A percentile compares a stretch with the other conserved stretches of the same genome.
Evolutionary conservation across 2,888 invertebrate genomes (phyloP).

Genomic region (Nasonia oneida): DNA sequence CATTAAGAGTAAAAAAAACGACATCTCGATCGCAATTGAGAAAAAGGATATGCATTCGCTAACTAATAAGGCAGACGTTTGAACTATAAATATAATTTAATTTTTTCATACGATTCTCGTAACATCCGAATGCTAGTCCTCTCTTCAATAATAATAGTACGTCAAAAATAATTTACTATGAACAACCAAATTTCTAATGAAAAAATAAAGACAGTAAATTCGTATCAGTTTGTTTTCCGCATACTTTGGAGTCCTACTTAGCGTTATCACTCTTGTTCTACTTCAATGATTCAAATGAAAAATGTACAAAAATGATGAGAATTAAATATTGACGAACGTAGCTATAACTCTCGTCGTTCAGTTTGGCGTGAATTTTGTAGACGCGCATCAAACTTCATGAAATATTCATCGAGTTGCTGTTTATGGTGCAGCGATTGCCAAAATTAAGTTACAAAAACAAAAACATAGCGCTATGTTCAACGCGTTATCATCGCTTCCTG

Average conservation of each 20-base stretch:
- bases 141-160: conserved; percentile 16
- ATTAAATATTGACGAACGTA: neutral
- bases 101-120: conserved; percentile 8
- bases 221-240: neutral
- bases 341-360: neutral
- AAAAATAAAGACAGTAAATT: conserved; percentile 11
- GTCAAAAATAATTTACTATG: conserved; percentile 34
- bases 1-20: conserved; percentile 46
- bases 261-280: neutral
- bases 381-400: neutral
- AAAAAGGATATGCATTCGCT: conserved; percentile 14
- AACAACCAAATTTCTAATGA: conserved; percentile 40
- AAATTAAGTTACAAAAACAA: neutral
- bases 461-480: neutral
- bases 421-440: neutral
- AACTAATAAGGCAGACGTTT: conserved; percentile 42
- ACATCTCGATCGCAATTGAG: neutral
- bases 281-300: neutral
- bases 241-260: conserved; percentile 32
- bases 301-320: neutral
- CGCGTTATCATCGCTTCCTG: neutral
- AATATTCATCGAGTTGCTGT: neutral
- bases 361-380: neutral
- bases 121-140: conserved; percentile 11
- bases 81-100: conserved; percentile 30